Base-by-base conservation (phyloP, 2,888 invertebrate genomes). In the Tinea pellionella region DNA sequence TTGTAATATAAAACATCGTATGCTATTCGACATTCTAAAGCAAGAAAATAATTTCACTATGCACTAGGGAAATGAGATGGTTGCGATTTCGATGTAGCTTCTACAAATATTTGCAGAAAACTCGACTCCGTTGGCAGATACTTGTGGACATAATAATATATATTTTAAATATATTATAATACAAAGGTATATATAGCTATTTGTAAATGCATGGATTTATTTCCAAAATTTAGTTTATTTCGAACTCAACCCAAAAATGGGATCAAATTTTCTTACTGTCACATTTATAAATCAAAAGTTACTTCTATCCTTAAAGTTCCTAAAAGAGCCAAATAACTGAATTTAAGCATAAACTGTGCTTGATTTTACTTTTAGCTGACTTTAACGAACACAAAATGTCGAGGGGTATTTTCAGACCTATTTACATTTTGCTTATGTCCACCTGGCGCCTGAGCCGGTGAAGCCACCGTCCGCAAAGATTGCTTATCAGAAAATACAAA, bases 391-490 rank as follows among this genome's bases (percentile, higher is more conserved):
- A 74, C 75, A 71, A 71, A 77, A 74, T 71, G 71, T 70, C 63
- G 73, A 68, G 72, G 69, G 37, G 75, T 73, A 75, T 78, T 77
- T 75, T 77, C 73, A 72, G 70, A 70, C 63, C 67, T 74, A 80
- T 79, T 79, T 77, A 77, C 77, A 79, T 76, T 76, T 79, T 77
- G 77, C 73, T 77, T 71, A 71, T 72, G 69, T 69, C 71, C 74
- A 78, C 74, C 78, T 78, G 77, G 70, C 73, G 73, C 73, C 70
- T 65, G 41, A 16, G 32, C 55, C 47, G 16, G 57, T 55, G 58
- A n/a, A 16, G 13, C 58, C 55, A 6, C n/a, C 47, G 19, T 24
- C 24, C 19, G 24, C n/a, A n/a, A 55, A 55, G 11, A 55, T 55
- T 55, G 18, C 24, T 13, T 18, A 55, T 55, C 19, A 19, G 24